Base-by-base conservation (phyloP, 2,113 vertebrate species). In the Calidris pygmaea region DNA sequence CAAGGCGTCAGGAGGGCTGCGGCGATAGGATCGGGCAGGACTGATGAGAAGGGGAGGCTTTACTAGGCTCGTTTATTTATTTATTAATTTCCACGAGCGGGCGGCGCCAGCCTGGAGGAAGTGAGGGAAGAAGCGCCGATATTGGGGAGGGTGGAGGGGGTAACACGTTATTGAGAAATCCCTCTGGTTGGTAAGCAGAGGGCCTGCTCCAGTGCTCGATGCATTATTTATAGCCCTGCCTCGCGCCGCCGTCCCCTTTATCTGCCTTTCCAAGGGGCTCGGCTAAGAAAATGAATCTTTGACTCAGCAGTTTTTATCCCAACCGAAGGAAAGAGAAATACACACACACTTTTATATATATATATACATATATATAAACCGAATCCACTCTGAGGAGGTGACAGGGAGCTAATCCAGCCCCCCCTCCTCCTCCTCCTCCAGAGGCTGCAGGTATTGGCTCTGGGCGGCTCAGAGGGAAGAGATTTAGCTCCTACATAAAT, bases 221-320 rank as follows among this genome's bases (percentile, higher is more conserved):
- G 89, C 78, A 88, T 97, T 98, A 97, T 97, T 97, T 96, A 97
- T 87, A 60, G 88, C 59, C 95, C 95, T 82, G 72, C 93, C 29
- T 47, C 59, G 48, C 1, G 1, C 65, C 19, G 12, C 60, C 29
- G 3, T 72, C 94, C 89, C 32, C 70, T 97, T 96, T 93, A 75
- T 96, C 94, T 90, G 79, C 94, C 96, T 97, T 97, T 96, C 94
- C 92, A 78, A 95, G 94, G 91, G 82, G 93, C 75, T 79, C 5
- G 2, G 3, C 7, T 34, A 39, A 89, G 87, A 96, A 96, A 97
- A 96, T 83, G 77, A 96, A 95, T 83, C 81, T 93, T 97, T 97
- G 97, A 97, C 93, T 96, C 96, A 94, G 96, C 96, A 89, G 76
- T 97, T 97, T 94, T 91, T 68, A 91, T 70, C 66, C 88, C 82